Evolutionary conservation across 2,797 vertebrate genomes (phyloP).

Genomic region (Buphagus erythrorhynchus): DNA sequence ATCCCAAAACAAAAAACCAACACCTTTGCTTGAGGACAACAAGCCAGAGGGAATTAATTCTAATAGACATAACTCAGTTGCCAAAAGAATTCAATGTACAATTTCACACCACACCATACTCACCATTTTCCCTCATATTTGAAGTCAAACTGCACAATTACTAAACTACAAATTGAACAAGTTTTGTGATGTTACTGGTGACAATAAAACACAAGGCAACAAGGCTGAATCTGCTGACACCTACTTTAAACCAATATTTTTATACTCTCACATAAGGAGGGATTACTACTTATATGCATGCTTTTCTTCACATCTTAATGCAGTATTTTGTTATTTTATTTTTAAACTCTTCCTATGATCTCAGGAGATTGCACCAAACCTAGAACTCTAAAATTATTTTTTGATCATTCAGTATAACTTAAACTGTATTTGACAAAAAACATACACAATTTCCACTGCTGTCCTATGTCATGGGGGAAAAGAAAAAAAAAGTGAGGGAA

Average conservation of each 20-base stretch:
- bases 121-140: background rate
- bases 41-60: background rate
- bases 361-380: background rate
- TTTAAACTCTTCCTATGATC: background rate
- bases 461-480: background rate
- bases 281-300: background rate
- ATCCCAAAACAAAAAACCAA: background rate
- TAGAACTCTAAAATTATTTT: background rate
- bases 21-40: background rate
- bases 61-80: background rate
- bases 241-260: background rate
- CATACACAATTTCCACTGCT: background rate
- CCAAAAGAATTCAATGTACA: background rate
- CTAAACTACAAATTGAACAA: background rate
- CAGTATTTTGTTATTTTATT: background rate
- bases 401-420: background rate
- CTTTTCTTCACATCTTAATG: background rate
- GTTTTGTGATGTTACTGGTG: background rate
- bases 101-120: background rate
- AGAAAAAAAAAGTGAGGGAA: rapidly evolving
- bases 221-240: background rate
- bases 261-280: background rate
- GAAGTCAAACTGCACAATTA: background rate
- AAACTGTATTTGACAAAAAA: background rate
- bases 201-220: background rate